Conservation (phyloP, 2,113 vertebrate genomes). For the Bostrychus sinensis region DNA sequence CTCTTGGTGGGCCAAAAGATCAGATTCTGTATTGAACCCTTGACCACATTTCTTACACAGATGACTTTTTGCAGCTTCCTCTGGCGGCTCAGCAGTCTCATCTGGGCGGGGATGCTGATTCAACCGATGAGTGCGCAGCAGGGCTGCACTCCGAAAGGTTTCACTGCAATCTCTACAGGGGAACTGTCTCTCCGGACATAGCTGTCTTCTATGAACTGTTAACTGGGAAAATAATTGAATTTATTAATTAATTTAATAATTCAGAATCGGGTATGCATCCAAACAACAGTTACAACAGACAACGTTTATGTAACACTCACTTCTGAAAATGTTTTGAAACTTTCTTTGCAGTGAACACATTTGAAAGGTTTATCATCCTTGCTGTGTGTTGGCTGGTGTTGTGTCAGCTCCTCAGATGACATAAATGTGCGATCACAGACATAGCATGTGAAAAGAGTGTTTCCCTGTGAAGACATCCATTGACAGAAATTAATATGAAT, state of each 20-base stretch:
- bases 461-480: slow-evolving; percentile 66
- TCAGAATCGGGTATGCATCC: too few relatives aligned
- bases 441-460: slow-evolving; percentile 85
- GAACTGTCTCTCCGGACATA: slow-evolving; percentile 80
- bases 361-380: slow-evolving; percentile 85
- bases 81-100: slow-evolving; percentile 62
- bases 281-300: neutral
- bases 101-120: slow-evolving; percentile 72
- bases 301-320: slow-evolving; percentile 40
- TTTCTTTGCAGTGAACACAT: slow-evolving; percentile 80
- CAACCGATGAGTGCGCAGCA: slow-evolving; percentile 80
- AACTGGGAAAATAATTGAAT: slow-evolving; percentile 51
- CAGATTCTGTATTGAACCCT: slow-evolving; percentile 73
- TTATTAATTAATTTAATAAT: neutral
- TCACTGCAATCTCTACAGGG: slow-evolving; percentile 80
- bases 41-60: slow-evolving; percentile 78
- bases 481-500: too few relatives aligned
- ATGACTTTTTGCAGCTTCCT: slow-evolving; percentile 73
- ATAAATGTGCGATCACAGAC: slow-evolving; percentile 81
- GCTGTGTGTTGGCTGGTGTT: slow-evolving; percentile 83
- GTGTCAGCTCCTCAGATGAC: slow-evolving; percentile 81
- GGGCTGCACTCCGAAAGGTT: slow-evolving; percentile 74
- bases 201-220: slow-evolving; percentile 77
- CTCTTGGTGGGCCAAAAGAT: slow-evolving; percentile 78
- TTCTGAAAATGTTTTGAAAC: slow-evolving; percentile 83